Evolutionary conservation across 2,888 invertebrate genomes (phyloP).

Genomic region (Erynnis tages): DNA sequence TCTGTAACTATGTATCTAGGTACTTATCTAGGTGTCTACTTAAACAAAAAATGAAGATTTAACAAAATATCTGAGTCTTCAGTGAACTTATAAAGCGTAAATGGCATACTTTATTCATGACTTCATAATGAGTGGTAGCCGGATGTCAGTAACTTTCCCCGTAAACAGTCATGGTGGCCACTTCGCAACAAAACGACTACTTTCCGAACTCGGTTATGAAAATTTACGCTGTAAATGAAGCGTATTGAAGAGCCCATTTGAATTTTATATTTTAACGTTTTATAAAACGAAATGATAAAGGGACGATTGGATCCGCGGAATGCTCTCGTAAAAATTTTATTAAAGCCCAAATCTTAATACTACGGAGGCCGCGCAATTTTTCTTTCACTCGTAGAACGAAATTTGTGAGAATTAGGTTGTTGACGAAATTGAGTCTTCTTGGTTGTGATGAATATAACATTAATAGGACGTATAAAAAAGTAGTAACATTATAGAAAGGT

Average conservation of each 20-base stretch:
- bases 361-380: neutral
- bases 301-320: constrained; percentile 22
- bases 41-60: no score
- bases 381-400: neutral
- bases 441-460: no score
- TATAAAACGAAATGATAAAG: constrained; percentile 25
- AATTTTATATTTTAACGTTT: constrained; percentile 38
- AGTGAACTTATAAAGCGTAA: no score
- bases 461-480: no score
- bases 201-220: constrained; percentile 35
- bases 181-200: neutral
- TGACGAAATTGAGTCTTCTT: no score
- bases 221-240: constrained; percentile 39
- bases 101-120: constrained; percentile 16
- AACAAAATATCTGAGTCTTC: no score
- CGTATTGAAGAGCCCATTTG: constrained; percentile 40
- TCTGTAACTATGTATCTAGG: no score
- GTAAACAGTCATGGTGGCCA: neutral
- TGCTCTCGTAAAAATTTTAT: constrained; percentile 24
- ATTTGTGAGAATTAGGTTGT: neutral
- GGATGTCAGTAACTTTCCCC: constrained; percentile 27
- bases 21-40: no score
- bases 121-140: neutral
- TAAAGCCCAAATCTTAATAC: constrained; percentile 25
- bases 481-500: no score